These are phyloP conservation scores for Leptocoma aspasia DNA, from an alignment of 2,113 vertebrate genomes.

Conservation along the genomic window DNA sequence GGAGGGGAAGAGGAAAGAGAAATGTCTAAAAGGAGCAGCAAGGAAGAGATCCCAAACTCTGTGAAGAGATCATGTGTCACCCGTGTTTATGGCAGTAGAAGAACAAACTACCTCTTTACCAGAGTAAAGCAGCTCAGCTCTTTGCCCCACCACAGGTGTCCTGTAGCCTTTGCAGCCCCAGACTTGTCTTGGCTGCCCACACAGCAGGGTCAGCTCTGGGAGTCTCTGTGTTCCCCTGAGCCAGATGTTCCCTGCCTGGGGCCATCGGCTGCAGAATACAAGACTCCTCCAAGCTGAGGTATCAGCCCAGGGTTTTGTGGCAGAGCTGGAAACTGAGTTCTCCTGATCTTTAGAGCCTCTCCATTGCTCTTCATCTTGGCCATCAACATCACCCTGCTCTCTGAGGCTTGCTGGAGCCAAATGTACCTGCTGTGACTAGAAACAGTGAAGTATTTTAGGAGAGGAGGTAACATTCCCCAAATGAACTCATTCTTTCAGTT, in stretches of 20 bases:
- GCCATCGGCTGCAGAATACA: background rate
- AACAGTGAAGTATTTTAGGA: background rate
- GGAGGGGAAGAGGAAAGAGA: background rate
- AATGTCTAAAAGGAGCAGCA: background rate
- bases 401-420: background rate
- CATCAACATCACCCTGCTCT: background rate
- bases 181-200: background rate
- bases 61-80: background rate
- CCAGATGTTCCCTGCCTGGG: background rate
- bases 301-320: background rate
- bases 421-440: background rate
- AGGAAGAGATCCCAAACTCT: background rate
- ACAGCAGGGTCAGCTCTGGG: too few species aligned
- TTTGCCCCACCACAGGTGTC: background rate
- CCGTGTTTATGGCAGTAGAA: background rate
- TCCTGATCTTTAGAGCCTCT: background rate
- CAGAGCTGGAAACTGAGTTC: background rate
- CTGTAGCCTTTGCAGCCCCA: background rate
- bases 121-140: background rate
- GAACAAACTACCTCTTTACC: background rate
- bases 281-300: background rate
- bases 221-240: background rate
- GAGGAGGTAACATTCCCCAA: background rate
- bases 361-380: background rate
- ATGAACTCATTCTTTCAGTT: slow-evolving; percentile 15